Evolutionary conservation across 2,797 vertebrate genomes (phyloP).

Genomic region (Aulostomus chinensis): DNA sequence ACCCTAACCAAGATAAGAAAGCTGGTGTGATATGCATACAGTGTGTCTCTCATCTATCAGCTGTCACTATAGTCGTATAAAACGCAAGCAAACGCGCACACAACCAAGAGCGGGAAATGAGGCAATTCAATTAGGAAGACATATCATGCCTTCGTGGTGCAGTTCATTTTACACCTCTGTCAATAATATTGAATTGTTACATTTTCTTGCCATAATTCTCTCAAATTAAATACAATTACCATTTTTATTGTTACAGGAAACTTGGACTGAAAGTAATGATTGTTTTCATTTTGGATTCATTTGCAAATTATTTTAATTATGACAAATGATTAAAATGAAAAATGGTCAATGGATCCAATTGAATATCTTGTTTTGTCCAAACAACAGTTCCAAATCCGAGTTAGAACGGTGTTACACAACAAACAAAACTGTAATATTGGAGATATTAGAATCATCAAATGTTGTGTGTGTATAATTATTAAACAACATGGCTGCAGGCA

Average conservation of each 20-base stretch:
- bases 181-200: constrained; percentile 31
- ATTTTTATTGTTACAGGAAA: constrained; percentile 16
- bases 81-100: constrained; percentile 11
- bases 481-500: too few species aligned
- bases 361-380: background rate
- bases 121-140: constrained; percentile 34
- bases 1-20: too few species aligned
- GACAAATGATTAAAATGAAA: background rate
- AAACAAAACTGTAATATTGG: too few species aligned
- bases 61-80: constrained; percentile 43
- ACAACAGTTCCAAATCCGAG: background rate
- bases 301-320: background rate
- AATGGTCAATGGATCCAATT: background rate
- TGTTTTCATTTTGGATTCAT: background rate
- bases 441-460: too few species aligned
- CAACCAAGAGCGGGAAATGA: constrained; percentile 21
- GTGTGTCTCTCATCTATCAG: constrained; percentile 41
- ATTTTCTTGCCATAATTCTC: constrained; percentile 23
- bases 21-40: constrained; percentile 23
- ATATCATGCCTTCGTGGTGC: constrained; percentile 19
- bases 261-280: background rate
- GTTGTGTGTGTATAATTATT: too few species aligned
- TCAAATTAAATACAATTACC: constrained; percentile 29
- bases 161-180: constrained; percentile 41
- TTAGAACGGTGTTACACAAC: too few species aligned